Conservation (phyloP, 2,888 invertebrate species). For the Globia sparganii region DNA sequence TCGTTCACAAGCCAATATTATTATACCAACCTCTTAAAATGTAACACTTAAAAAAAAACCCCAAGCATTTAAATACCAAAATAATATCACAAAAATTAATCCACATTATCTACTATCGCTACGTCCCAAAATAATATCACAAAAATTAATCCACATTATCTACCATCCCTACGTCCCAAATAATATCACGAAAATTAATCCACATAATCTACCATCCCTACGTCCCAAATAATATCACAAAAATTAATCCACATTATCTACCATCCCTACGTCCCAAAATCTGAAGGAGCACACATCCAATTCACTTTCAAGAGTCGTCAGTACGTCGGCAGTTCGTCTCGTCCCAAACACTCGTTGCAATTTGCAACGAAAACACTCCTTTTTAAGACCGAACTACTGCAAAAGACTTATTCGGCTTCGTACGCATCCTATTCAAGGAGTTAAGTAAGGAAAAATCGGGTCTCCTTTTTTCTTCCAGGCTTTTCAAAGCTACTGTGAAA, state of each 20-base stretch:
- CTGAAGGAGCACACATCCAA: conserved; percentile 50
- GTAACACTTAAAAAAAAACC: accelerated
- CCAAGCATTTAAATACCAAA: background rate
- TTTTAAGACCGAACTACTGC: conserved; percentile 70
- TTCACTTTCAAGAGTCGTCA: conserved; percentile 53
- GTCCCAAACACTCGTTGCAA: conserved; percentile 77
- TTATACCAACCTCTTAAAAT: background rate
- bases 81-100: background rate
- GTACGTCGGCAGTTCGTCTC: conserved; percentile 59
- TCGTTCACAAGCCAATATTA: background rate
- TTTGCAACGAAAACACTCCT: conserved; percentile 79
- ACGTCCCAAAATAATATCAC: background rate
- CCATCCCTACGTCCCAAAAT: conserved; percentile 11
- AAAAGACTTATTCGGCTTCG: conserved; percentile 80
- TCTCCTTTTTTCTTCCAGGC: conserved; percentile 84
- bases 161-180: too few relatives aligned
- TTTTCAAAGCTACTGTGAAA: conserved; percentile 84
- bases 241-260: conserved; percentile 12
- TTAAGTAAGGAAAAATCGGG: conserved; percentile 86
- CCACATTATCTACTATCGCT: too few relatives aligned
- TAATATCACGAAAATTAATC: background rate
- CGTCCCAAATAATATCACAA: background rate
- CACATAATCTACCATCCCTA: too few relatives aligned
- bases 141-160: conserved; percentile 11
- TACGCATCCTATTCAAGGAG: conserved; percentile 83